A percentile compares a stretch with the other conserved stretches of the same genome.
phyloP scores from a whole-genome alignment of 2,888 invertebrate species.

The Lordiphosa andalusiaca region DNA sequence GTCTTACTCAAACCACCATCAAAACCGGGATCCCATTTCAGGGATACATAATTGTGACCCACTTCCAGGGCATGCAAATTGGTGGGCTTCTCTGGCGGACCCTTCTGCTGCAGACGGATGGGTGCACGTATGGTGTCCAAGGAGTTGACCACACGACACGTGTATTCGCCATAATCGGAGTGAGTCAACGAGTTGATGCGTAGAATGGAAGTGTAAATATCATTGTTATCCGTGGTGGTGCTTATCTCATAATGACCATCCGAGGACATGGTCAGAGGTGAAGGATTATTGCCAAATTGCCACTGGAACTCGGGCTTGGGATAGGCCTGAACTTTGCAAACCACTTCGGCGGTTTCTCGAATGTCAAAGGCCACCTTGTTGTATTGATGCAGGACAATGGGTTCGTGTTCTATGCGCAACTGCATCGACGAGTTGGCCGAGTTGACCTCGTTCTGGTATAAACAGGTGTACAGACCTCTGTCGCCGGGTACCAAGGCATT shows the following conservation, averaged over 20 bases:
- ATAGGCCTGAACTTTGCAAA: slow-evolving; percentile 94
- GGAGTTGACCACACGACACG: slow-evolving; percentile 91
- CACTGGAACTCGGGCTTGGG: slow-evolving; percentile 96
- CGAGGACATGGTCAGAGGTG: slow-evolving; percentile 88
- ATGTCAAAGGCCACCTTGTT: slow-evolving; percentile 93
- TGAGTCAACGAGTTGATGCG: slow-evolving; percentile 87
- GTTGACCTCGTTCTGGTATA: slow-evolving; percentile 94
- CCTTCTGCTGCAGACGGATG: slow-evolving; percentile 91
- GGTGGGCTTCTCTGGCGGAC: slow-evolving; percentile 91
- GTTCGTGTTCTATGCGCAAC: slow-evolving; percentile 94
- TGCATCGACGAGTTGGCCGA: slow-evolving; percentile 94
- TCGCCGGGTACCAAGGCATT: slow-evolving; percentile 91
- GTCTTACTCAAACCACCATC: slow-evolving; percentile 93
- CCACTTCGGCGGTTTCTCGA: slow-evolving; percentile 91
- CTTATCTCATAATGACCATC: slow-evolving; percentile 93
- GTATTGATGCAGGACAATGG: slow-evolving; percentile 91
- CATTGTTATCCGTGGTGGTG: slow-evolving; percentile 90
- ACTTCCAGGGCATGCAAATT: slow-evolving; percentile 87
- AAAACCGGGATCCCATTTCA: slow-evolving; percentile 94
- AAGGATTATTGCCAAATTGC: slow-evolving; percentile 89
- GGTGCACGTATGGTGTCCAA: slow-evolving; percentile 88
- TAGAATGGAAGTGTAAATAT: slow-evolving; percentile 90
- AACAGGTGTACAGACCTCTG: slow-evolving; percentile 92
- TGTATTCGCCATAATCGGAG: slow-evolving; percentile 95
- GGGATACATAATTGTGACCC: slow-evolving; percentile 89